These are phyloP conservation scores for Pseudomugil tenellus DNA, from an alignment of 2,797 vertebrate genomes.

Conservation along the genomic window DNA sequence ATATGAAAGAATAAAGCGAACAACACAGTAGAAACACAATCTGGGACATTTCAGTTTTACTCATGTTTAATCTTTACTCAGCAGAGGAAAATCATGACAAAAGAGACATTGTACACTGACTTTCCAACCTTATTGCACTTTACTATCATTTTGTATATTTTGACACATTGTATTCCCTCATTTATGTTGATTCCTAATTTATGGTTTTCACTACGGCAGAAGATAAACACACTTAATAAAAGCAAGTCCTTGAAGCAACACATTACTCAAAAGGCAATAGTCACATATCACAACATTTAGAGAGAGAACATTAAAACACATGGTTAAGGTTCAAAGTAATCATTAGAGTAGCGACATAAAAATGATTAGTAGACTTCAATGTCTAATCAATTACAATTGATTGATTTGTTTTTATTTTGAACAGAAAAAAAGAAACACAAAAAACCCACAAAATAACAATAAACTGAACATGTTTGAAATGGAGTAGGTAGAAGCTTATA, in stretches of 20 bases:
- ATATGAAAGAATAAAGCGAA: background rate
- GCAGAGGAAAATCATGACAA: conserved; percentile 8
- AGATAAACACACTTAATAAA: conserved; percentile 13
- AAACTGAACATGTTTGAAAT: too few relatives aligned
- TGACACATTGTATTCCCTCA: background rate
- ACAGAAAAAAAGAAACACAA: too few relatives aligned
- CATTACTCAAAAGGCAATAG: conserved; percentile 28
- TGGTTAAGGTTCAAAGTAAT: background rate
- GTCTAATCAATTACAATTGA: background rate
- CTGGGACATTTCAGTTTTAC: background rate
- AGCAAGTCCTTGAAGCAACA: background rate
- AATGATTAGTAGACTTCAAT: background rate
- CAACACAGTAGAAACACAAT: background rate
- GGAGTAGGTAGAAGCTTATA: too few relatives aligned
- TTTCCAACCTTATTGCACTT: background rate
- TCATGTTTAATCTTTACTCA: conserved; percentile 48
- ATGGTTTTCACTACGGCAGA: conserved; percentile 8
- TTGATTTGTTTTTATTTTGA: too few relatives aligned
- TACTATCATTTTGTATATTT: background rate
- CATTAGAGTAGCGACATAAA: background rate
- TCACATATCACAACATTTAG: conserved; percentile 40
- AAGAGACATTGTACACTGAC: conserved; percentile 25
- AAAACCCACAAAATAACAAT: too few relatives aligned
- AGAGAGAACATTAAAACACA: conserved; percentile 11
- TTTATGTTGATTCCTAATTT: background rate